phyloP scores from a whole-genome alignment of 2,113 vertebrate genomes.

The Muscicapa adusta region DNA sequence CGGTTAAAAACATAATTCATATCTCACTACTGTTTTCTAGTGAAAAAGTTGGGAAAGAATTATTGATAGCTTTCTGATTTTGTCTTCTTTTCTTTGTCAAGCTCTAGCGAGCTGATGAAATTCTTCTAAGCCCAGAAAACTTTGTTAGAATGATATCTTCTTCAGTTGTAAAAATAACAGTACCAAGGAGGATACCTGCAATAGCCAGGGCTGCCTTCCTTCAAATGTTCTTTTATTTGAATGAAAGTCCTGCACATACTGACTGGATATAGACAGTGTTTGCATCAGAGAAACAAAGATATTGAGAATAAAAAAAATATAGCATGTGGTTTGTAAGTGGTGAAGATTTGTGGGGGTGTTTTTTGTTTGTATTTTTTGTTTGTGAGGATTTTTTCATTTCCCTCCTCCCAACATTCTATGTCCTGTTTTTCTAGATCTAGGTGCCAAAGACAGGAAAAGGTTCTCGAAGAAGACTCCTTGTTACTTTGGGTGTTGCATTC shows the following conservation, averaged over 20 bases:
- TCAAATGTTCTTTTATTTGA: not conserved
- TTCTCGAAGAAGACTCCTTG: not conserved
- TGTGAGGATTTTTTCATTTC: not conserved
- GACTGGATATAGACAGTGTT: not conserved
- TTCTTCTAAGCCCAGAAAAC: not conserved
- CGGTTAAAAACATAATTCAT: not conserved
- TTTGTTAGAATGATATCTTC: not conserved
- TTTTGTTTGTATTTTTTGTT: not conserved
- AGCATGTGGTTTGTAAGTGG: not conserved
- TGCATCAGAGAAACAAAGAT: not conserved
- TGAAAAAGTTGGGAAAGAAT: not conserved
- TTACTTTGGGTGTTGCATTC: not conserved
- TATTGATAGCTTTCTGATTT: not conserved
- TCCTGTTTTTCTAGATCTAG: not conserved
- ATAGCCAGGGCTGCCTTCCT: not conserved
- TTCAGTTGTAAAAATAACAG: not conserved
- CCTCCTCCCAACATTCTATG: not conserved
- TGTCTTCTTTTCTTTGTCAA: not conserved
- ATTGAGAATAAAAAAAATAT: not conserved
- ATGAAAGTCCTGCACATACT: not conserved
- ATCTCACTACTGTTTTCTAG: not conserved
- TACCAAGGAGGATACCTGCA: not conserved
- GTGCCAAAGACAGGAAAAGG: not conserved
- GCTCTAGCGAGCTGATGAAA: not conserved
- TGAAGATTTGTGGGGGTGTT: fast-evolving